Conservation (phyloP, 2,797 vertebrate genomes). For the Chrosomus eos region DNA sequence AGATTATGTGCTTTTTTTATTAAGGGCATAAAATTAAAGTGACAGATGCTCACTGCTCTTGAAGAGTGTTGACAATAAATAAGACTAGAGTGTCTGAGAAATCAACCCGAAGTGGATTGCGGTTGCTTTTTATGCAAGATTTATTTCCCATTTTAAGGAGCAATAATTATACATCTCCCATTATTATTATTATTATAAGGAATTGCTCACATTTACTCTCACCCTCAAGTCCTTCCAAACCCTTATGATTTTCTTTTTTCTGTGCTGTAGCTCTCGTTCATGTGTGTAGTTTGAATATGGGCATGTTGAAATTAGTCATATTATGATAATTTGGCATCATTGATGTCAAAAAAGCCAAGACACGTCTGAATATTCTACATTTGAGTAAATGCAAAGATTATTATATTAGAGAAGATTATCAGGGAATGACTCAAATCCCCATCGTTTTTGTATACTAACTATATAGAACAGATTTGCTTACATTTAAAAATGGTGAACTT, state of each 20-base stretch:
- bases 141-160: conserved; percentile 1
- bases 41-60: conserved; percentile 37
- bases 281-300: background rate
- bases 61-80: conserved; percentile 41
- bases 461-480: background rate
- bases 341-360: background rate
- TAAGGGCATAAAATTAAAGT: conserved; percentile 47
- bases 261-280: background rate
- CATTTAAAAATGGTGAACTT: background rate
- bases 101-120: conserved; percentile 2
- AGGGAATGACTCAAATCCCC: background rate
- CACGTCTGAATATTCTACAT: background rate
- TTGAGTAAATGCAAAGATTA: background rate
- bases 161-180: background rate
- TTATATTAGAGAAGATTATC: background rate
- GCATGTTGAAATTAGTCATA: background rate
- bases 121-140: conserved; percentile 18
- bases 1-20: conserved; percentile 56
- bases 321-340: background rate
- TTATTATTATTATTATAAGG: background rate
- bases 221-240: background rate
- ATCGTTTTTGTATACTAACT: background rate
- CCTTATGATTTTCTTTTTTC: too few relatives aligned
- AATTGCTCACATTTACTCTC: background rate
- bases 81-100: conserved; percentile 26